A percentile compares a stretch with the other conserved stretches of the same genome.
Conservation (phyloP, 64 coral and sea anemone genomes). For the Dendronephthya gigantea region DNA sequence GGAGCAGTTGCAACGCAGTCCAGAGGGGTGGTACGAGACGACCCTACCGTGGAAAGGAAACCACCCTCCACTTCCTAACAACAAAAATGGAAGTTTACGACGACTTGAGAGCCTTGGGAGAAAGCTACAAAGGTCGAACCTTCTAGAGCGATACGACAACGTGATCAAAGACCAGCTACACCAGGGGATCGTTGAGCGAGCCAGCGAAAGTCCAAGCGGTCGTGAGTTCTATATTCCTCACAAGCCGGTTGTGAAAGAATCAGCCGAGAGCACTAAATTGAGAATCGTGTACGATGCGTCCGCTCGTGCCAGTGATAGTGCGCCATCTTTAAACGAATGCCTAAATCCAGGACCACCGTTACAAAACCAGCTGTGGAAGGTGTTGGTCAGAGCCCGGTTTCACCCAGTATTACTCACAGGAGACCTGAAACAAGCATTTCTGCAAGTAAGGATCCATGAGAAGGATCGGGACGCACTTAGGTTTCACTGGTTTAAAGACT, state of each 20-base stretch:
- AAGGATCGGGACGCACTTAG: background rate
- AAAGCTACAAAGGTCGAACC: background rate
- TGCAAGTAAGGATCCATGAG: background rate
- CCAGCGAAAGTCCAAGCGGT: background rate
- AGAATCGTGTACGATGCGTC: conserved; percentile 42
- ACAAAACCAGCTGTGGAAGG: conserved; percentile 30
- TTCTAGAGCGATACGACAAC: background rate
- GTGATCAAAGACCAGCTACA: conserved; percentile 41
- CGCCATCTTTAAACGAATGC: conserved; percentile 45
- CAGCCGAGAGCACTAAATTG: conserved; percentile 29
- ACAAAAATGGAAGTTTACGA: background rate
- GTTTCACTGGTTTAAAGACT: background rate
- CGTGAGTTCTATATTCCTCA: conserved; percentile 36
- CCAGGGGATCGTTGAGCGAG: conserved; percentile 34
- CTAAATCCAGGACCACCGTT: conserved; percentile 41
- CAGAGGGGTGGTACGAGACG: background rate
- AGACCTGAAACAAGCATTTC: conserved; percentile 22
- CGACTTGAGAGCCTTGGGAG: background rate
- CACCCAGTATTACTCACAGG: conserved; percentile 29
- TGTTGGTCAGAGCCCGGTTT: conserved; percentile 12
- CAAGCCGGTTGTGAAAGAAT: conserved; percentile 38
- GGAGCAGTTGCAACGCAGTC: background rate
- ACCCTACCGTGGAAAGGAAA: background rate
- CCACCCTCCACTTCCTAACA: background rate
- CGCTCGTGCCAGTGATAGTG: background rate